These are phyloP conservation scores for Pinctada fucata DNA, from an alignment of 2,888 invertebrate species.

Conservation along the genomic window DNA sequence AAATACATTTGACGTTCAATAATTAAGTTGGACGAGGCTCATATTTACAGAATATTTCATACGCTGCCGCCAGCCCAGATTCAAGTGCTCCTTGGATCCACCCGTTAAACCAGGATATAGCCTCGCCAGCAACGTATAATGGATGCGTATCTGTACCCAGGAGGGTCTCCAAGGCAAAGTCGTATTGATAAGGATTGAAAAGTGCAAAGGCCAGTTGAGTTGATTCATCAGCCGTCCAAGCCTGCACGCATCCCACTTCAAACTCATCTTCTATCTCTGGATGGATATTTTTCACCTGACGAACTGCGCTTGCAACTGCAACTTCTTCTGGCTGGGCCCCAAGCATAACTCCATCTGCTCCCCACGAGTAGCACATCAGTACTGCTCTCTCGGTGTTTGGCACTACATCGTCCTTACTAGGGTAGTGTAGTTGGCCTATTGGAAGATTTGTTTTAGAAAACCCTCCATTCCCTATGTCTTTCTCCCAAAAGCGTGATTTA, in stretches of 20 bases:
- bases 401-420: constrained; percentile 26
- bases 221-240: constrained; percentile 42
- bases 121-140: constrained; percentile 48
- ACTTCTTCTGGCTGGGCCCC: constrained; percentile 34
- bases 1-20: no score
- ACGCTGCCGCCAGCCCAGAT: constrained; percentile 38
- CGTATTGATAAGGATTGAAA: constrained; percentile 41
- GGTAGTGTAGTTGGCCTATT: constrained; percentile 36
- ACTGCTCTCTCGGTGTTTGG: constrained; percentile 34
- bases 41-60: constrained; percentile 20
- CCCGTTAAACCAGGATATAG: constrained; percentile 45
- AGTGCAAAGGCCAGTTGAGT: constrained; percentile 39
- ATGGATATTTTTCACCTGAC: constrained; percentile 42
- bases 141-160: constrained; percentile 16
- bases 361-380: constrained; percentile 42
- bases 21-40: no score
- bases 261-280: constrained; percentile 40
- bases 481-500: constrained; percentile 43
- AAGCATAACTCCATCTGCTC: constrained; percentile 37
- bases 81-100: constrained; percentile 43
- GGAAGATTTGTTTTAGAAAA: constrained; percentile 36
- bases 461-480: constrained; percentile 40
- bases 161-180: constrained; percentile 34
- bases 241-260: constrained; percentile 45
- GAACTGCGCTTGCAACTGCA: constrained; percentile 40